A percentile compares a stretch with the other conserved stretches of the same genome.
These are phyloP conservation scores for Grus americana DNA, from an alignment of 2,113 vertebrate genomes.

Conservation along the genomic window DNA sequence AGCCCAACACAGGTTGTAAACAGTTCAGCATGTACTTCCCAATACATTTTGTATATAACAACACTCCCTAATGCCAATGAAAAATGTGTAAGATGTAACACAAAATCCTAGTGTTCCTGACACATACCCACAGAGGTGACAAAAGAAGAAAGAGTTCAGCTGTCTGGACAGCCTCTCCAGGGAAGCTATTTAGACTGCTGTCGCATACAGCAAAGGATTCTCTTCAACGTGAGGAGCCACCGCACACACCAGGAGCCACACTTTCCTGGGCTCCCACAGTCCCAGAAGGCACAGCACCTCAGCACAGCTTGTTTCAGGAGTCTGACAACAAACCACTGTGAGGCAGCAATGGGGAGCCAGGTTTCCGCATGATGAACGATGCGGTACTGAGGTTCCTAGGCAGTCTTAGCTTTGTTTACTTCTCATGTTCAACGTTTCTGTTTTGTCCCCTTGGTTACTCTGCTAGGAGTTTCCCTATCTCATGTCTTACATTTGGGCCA, in stretches of 20 bases:
- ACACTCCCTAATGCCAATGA: neutral
- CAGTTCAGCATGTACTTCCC: neutral
- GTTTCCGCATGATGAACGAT: neutral
- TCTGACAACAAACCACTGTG: neutral
- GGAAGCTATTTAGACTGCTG: neutral
- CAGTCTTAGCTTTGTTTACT: constrained; percentile 12
- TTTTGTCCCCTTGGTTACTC: constrained; percentile 32
- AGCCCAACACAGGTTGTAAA: neutral
- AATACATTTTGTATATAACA: neutral
- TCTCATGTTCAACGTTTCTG: neutral
- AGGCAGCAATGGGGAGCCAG: neutral
- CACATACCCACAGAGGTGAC: neutral
- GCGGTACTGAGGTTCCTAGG: neutral
- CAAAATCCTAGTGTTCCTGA: neutral
- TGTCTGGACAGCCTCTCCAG: neutral
- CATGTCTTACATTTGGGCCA: neutral
- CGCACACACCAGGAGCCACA: accelerated
- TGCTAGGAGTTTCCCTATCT: neutral
- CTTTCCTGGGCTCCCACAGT: neutral
- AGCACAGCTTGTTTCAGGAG: neutral
- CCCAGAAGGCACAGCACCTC: accelerated
- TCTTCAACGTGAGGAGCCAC: neutral
- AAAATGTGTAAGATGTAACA: neutral
- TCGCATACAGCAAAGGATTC: neutral
- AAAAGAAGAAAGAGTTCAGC: neutral